A percentile compares a stretch with the other conserved stretches of the same genome.
Conservation (phyloP, 1,140 invertebrate species). For the Lasioglossum baleicum region DNA sequence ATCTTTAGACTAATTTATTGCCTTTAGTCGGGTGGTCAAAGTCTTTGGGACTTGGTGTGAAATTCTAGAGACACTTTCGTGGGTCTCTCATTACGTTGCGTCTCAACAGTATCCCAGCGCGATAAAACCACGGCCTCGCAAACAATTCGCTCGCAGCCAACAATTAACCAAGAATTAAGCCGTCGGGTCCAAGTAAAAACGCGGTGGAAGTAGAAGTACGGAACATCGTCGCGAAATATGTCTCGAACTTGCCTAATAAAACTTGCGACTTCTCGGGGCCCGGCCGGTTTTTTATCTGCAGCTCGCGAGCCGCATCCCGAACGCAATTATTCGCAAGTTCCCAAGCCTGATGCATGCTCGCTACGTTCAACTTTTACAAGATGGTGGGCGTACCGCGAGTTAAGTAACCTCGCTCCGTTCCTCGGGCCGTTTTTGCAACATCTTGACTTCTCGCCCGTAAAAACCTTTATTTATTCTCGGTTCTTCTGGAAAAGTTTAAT, state of each 20-base stretch:
- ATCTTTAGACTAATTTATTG: no score
- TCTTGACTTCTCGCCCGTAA: no score
- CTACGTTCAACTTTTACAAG: constrained; percentile 38
- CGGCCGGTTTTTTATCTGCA: constrained; percentile 50
- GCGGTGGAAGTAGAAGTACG: no score
- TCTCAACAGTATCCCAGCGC: no score
- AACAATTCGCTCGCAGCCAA: no score
- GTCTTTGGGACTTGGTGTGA: no score
- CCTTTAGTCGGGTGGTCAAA: no score
- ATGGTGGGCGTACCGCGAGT: background rate
- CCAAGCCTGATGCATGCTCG: constrained; percentile 50
- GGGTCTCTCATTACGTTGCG: no score
- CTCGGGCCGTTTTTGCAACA: background rate
- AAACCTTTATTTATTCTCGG: background rate
- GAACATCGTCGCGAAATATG: background rate
- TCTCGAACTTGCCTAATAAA: constrained; percentile 56
- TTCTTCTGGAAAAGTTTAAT: background rate
- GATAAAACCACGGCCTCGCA: no score
- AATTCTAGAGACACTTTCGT: no score
- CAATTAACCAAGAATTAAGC: no score
- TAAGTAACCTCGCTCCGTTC: background rate
- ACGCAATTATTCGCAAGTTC: constrained; percentile 59
- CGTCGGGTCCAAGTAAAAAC: no score
- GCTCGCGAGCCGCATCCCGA: constrained; percentile 46
- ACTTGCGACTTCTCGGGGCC: constrained; percentile 17